phyloP scores from a whole-genome alignment of 2,113 vertebrate species.

The Myxocyprinus asiaticus region DNA sequence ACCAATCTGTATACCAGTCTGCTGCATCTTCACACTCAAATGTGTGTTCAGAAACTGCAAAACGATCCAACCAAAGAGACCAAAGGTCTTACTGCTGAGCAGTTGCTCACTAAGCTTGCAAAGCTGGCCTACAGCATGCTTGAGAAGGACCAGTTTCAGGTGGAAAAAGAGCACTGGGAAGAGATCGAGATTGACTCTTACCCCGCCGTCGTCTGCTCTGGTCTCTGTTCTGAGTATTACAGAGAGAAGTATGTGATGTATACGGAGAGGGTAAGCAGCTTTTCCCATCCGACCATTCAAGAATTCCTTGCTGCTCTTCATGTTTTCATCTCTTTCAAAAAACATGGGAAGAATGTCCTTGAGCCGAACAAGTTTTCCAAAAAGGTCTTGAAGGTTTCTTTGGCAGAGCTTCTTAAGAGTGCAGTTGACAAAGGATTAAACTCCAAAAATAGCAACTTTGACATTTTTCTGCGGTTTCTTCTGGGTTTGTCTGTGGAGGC shows the following conservation, averaged over 20 bases:
- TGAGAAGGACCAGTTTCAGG: slow-evolving; percentile 58
- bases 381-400: slow-evolving; percentile 31
- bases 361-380: slow-evolving; percentile 47
- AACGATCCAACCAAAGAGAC: slow-evolving; percentile 2
- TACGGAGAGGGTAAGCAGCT: slow-evolving; percentile 62
- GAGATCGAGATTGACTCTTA: neutral
- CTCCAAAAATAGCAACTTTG: slow-evolving; percentile 56
- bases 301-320: slow-evolving; percentile 76
- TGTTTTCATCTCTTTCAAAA: slow-evolving; percentile 60
- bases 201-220: slow-evolving; percentile 59
- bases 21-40: slow-evolving; percentile 50
- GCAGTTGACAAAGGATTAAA: slow-evolving; percentile 66
- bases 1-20: slow-evolving; percentile 70
- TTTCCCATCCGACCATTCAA: slow-evolving; percentile 74
- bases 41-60: slow-evolving; percentile 41
- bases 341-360: slow-evolving; percentile 64
- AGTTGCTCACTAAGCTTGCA: slow-evolving; percentile 67
- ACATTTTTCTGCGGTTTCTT: slow-evolving; percentile 69
- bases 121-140: slow-evolving; percentile 67
- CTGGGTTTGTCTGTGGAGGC: slow-evolving; percentile 59
- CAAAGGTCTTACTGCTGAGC: slow-evolving; percentile 34
- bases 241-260: slow-evolving; percentile 55
- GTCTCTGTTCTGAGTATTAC: slow-evolving; percentile 65
- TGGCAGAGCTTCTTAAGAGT: slow-evolving; percentile 53
- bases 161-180: slow-evolving; percentile 54